Percentiles rank a stretch among this genome's conserved stretches.
These are phyloP conservation scores for Halocynthia aurantium DNA, from an alignment of 23 tunicate species.

Conservation along the genomic window DNA sequence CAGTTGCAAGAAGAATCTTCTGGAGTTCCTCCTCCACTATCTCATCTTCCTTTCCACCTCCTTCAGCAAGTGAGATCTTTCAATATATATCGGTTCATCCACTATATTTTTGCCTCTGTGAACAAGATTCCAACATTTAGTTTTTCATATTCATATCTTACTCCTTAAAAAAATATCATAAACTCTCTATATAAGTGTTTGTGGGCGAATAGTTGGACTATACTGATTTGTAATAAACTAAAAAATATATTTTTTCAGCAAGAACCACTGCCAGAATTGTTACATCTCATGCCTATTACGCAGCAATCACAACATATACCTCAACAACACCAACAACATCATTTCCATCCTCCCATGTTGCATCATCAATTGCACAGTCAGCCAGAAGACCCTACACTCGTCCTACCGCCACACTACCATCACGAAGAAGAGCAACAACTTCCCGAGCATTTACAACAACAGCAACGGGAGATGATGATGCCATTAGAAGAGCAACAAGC, in stretches of 20 bases:
- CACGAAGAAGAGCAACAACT: neutral
- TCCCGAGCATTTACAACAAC: slow-evolving; percentile 6
- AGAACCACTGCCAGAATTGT: slow-evolving; percentile 12
- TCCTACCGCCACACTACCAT: neutral
- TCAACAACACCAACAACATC: slow-evolving; percentile 24
- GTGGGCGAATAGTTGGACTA: neutral
- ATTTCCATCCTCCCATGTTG: neutral
- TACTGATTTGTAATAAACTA: neutral
- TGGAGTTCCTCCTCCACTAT: slow-evolving; percentile 17
- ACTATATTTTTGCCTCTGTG: neutral
- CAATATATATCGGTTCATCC: neutral
- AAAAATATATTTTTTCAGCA: slow-evolving; percentile 8
- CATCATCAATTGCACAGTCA: too few species aligned
- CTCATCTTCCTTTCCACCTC: slow-evolving; percentile 22
- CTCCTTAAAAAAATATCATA: neutral
- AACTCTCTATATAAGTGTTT: neutral
- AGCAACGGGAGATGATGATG: slow-evolving; percentile 9
- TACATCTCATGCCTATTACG: slow-evolving; percentile 12
- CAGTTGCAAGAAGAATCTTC: slow-evolving; percentile 12
- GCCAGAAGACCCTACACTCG: too few species aligned
- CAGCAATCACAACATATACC: slow-evolving; percentile 11
- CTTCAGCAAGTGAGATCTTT: neutral
- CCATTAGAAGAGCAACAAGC: slow-evolving; percentile 21
- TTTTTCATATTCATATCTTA: neutral
- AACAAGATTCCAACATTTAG: neutral